phyloP scores from a whole-genome alignment of 2,113 vertebrate species.

The Donacobius atricapilla region DNA sequence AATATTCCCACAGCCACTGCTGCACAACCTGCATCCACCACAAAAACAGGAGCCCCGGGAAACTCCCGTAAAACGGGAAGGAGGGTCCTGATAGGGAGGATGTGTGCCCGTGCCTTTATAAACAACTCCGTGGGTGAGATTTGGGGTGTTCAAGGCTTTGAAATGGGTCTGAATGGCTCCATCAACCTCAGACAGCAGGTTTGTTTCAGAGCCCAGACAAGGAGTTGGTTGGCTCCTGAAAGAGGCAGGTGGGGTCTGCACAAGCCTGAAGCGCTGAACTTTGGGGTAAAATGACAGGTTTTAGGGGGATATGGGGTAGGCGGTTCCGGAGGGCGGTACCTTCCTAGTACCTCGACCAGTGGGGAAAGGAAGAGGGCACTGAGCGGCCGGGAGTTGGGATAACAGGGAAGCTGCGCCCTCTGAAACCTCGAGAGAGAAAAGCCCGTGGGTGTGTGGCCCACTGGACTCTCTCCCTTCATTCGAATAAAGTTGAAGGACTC shows the following conservation, averaged over 20 bases:
- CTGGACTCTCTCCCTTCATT: neutral
- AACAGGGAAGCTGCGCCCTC: neutral
- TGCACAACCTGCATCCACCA: fast-evolving
- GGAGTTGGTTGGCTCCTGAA: fast-evolving
- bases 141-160: neutral
- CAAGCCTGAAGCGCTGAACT: neutral
- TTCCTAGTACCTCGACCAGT: fast-evolving
- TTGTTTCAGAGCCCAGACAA: neutral
- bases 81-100: neutral
- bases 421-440: neutral
- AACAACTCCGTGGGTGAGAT: neutral
- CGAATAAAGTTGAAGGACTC: fast-evolving
- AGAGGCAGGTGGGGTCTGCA: no score
- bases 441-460: fast-evolving
- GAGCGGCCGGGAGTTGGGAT: fast-evolving
- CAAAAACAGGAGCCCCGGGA: neutral
- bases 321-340: fast-evolving
- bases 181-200: neutral
- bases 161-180: neutral
- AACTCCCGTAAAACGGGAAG: neutral
- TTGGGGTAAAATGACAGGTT: neutral
- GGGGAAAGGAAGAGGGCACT: neutral
- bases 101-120: neutral
- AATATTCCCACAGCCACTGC: neutral
- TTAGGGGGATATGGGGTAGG: neutral